Evolutionary conservation across 2,113 vertebrate species (phyloP), one percentile per base, ranked within the genome.

Genomic region (Mus spicilegus): DNA sequence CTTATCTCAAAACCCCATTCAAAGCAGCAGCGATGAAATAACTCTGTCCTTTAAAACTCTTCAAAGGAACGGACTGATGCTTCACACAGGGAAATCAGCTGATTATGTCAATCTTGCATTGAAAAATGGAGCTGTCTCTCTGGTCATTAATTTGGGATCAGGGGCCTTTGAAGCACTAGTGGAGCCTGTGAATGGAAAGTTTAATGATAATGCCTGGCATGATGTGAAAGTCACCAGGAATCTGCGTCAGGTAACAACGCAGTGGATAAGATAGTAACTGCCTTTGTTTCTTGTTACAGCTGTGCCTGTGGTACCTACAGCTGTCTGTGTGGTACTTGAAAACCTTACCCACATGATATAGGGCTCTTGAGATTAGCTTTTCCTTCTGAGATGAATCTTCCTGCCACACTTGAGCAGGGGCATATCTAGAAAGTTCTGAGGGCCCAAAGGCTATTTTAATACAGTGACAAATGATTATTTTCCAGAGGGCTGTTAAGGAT

Each of bases 161-260:
- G 99, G 99, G 99, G 99, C 99, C 98, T 99, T 99, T 99, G 99
- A 99, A 99, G 99, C 99, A 61, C 99, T 99, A 98, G 99, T 99
- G 99, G 99, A 99, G 99, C 99, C 99, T 42, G 99, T 99, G 99
- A 99, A 99, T 99, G 99, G 99, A 98, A 99, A 99, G 99, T 99
- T 99, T 99, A 99, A 99, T 99, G 99, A 99, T 99, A 99, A 99
- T 99, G 99, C 99, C 99, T 99, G 99, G 99, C 99, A 99, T 99
- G 99, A 99, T 99, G 99, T 99, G 99, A 99, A 99, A 99, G 99
- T 99, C 98, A 99, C 99, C 98, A 99, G 99, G 99, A 99, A 99
- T 99, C 99, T 99, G 98, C 99, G 99, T 99, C 99, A 99, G 99
- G 99, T 99, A 99, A 99, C 99, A 99, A 99, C 99, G 99, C 99